Evolutionary conservation across 2,888 invertebrate species (phyloP), one percentile per base, ranked within the genome.

Genomic region (Drosophila cognata): DNA sequence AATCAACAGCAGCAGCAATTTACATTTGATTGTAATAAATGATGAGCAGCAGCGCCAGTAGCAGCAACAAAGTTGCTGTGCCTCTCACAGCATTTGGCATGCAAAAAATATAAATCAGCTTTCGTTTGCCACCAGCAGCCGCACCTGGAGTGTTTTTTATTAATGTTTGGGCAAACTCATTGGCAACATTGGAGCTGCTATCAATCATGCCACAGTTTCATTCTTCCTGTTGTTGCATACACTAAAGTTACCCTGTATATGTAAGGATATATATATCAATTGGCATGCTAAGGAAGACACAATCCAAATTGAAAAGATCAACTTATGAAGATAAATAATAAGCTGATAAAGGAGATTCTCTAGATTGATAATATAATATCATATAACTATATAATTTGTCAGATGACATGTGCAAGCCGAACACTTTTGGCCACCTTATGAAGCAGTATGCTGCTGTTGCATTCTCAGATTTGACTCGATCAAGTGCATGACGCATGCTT

Each of bases 1-100:
- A 82, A 79, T 4, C 46, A n/a, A 35, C 62, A 50, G 56, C 70
- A 10, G 48, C 69, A 67, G 55, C 66, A 70, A 79, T 70, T 79
- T 70, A 55, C 82, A 79, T 82, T 75, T 82, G 68, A 79, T 71
- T 75, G 80, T 75, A 71, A 80, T 67, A 79, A 80, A 80, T 82
- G 60, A 79, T 74, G 75, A 64, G 29, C 43, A 51, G 29, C 65
- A 38, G 58, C 43, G 48, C 6, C 60, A 57, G 46, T 77, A 53
- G 53, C 41, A 50, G 51, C 63, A 36, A 16, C 25, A 31, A 25
- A 3, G 61, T 43, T 64, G 33, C 33, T 33, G 4, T 10, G 72
- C 31, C 62, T 60, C 66, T 81, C 61, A 77, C 55, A 76, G 65
- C 62, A 76, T 67, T 81, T 64, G 57, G 48, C 60, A 56, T 61